Evolutionary conservation across 2,888 invertebrate genomes (phyloP).

Genomic region (Octonoba sinensis): DNA sequence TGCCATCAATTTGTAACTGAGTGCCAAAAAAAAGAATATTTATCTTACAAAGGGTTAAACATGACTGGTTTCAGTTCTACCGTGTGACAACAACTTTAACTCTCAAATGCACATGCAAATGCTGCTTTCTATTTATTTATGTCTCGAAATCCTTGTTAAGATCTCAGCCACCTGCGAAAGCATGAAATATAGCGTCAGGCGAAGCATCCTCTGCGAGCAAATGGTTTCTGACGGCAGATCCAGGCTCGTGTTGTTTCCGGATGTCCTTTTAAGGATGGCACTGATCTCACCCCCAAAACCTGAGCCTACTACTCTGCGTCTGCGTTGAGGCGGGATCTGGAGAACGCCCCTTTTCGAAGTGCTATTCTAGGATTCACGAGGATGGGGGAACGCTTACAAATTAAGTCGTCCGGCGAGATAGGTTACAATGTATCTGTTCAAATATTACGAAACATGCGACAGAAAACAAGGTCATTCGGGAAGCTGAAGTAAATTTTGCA

Average conservation of each 20-base stretch:
- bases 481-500: too few relatives aligned
- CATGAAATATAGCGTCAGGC: background rate
- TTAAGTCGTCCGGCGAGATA: background rate
- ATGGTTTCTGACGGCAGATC: constrained; percentile 23
- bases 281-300: constrained; percentile 35
- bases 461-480: too few relatives aligned
- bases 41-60: too few relatives aligned
- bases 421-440: too few relatives aligned
- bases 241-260: constrained; percentile 23
- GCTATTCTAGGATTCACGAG: constrained; percentile 17
- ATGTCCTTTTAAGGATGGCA: constrained; percentile 64
- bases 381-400: constrained; percentile 9
- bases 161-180: background rate
- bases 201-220: constrained; percentile 15
- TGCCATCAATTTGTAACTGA: too few relatives aligned
- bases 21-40: too few relatives aligned
- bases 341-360: constrained; percentile 16
- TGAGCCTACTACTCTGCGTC: constrained; percentile 38
- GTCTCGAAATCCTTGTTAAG: too few relatives aligned
- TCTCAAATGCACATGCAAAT: too few relatives aligned
- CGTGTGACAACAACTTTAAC: too few relatives aligned
- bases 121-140: too few relatives aligned
- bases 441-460: background rate
- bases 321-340: constrained; percentile 32
- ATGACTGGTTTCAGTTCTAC: too few relatives aligned